These are phyloP conservation scores for Drosophila littoralis DNA, from an alignment of 1,140 invertebrate genomes.

Conservation along the genomic window DNA sequence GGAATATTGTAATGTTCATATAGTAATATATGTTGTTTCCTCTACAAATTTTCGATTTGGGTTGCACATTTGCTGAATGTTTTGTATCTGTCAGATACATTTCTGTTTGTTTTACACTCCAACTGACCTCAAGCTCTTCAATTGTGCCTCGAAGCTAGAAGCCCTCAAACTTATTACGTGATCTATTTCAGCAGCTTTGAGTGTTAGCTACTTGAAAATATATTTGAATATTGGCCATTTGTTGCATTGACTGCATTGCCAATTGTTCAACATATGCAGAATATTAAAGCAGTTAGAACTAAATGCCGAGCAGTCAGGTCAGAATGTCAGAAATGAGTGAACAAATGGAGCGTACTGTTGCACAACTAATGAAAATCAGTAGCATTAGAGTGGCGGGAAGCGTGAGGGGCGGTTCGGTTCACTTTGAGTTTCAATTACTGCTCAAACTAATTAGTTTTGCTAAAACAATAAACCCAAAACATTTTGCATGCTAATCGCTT, in stretches of 20 bases:
- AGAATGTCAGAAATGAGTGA: background rate
- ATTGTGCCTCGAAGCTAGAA: background rate
- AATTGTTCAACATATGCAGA: background rate
- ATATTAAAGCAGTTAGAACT: background rate
- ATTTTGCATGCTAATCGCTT: constrained; percentile 72
- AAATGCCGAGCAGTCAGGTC: background rate
- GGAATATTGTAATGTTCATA: too few species aligned
- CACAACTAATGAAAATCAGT: constrained; percentile 22
- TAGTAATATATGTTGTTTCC: too few species aligned
- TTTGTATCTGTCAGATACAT: too few species aligned
- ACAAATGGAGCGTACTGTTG: constrained; percentile 14
- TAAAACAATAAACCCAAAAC: constrained; percentile 69
- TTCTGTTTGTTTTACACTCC: too few species aligned
- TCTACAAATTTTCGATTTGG: too few species aligned
- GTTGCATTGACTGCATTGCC: background rate
- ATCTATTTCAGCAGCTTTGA: background rate
- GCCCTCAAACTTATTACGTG: background rate
- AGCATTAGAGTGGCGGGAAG: constrained; percentile 1
- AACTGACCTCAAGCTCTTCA: too few species aligned
- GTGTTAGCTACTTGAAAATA: background rate
- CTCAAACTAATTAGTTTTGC: constrained; percentile 78
- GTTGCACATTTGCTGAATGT: too few species aligned
- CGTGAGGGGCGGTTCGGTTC: background rate
- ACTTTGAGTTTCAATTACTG: constrained; percentile 70
- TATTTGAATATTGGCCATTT: background rate